These are phyloP conservation scores for Drosophila gunungcola DNA, from an alignment of 1,140 invertebrate genomes.

Conservation along the genomic window DNA sequence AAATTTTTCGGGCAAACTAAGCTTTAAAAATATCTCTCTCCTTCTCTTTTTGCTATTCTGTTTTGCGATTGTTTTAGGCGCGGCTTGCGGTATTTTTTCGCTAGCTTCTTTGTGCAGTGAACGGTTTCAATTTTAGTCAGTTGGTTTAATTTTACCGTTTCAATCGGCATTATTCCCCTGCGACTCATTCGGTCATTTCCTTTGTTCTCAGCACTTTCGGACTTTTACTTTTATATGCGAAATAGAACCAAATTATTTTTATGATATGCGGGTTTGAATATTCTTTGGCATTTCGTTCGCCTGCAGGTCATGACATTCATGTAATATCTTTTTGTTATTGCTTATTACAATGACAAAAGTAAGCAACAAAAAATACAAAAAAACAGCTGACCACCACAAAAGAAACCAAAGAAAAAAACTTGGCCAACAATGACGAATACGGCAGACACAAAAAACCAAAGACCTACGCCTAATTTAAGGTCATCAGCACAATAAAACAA, in stretches of 20 bases:
- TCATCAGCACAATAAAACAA: slow-evolving; percentile 81
- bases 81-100: slow-evolving; percentile 36
- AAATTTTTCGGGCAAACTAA: slow-evolving; percentile 32
- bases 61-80: slow-evolving; percentile 44
- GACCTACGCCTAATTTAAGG: slow-evolving; percentile 83
- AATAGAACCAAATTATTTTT: slow-evolving; percentile 30
- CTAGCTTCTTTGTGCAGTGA: slow-evolving; percentile 43
- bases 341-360: slow-evolving; percentile 66
- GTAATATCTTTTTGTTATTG: slow-evolving; percentile 64
- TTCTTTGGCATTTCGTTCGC: slow-evolving; percentile 36
- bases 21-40: slow-evolving; percentile 13
- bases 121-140: slow-evolving; percentile 40
- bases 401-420: slow-evolving; percentile 55
- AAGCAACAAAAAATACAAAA: slow-evolving; percentile 21
- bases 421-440: slow-evolving; percentile 61
- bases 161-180: not conserved
- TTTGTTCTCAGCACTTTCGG: slow-evolving; percentile 37
- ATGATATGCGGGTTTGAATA: slow-evolving; percentile 15
- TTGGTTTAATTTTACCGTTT: slow-evolving; percentile 23
- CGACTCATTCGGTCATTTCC: slow-evolving; percentile 6
- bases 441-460: slow-evolving; percentile 47
- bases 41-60: slow-evolving; percentile 15
- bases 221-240: slow-evolving; percentile 52
- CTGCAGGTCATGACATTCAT: slow-evolving; percentile 70
- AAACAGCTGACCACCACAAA: slow-evolving; percentile 52